Conservation (phyloP, 2,888 invertebrate species). For the Caenorhabditis sinica region DNA sequence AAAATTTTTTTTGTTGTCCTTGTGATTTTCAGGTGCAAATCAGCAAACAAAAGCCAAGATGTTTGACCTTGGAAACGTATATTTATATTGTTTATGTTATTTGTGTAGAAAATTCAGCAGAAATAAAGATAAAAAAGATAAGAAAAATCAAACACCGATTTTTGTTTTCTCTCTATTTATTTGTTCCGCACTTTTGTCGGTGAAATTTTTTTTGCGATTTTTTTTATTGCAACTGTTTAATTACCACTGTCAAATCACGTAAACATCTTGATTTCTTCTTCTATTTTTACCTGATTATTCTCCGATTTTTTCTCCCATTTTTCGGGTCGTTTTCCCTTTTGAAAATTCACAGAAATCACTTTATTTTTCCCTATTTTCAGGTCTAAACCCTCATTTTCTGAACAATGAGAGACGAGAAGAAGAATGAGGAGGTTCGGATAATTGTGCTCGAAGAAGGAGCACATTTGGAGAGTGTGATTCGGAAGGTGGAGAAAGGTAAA, state of each 20-base stretch:
- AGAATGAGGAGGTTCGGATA: slow-evolving; percentile 61
- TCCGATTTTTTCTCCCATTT: not conserved
- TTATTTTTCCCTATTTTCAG: not conserved
- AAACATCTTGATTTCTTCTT: not conserved
- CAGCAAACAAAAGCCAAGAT: slow-evolving; percentile 1
- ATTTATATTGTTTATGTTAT: slow-evolving; percentile 4
- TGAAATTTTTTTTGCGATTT: not conserved
- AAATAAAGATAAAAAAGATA: too few relatives aligned
- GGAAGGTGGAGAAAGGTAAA: slow-evolving; percentile 80
- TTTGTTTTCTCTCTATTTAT: not conserved
- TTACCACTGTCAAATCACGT: not conserved
- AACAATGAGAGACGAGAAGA: slow-evolving; percentile 20
- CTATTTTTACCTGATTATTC: not conserved
- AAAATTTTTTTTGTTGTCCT: too few relatives aligned
- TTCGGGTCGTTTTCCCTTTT: not conserved
- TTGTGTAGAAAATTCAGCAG: not conserved
- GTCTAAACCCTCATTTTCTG: not conserved
- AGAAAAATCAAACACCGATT: too few relatives aligned
- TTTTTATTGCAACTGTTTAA: not conserved
- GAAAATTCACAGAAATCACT: slow-evolving; percentile 5
- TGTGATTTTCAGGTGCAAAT: not conserved
- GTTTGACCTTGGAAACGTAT: not conserved
- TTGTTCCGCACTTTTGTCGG: slow-evolving; percentile 1
- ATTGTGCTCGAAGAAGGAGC: slow-evolving; percentile 79
- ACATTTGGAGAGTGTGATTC: slow-evolving; percentile 76